Evolutionary conservation across 2,797 vertebrate genomes (phyloP).

Genomic region (Nannoperca obscura): DNA sequence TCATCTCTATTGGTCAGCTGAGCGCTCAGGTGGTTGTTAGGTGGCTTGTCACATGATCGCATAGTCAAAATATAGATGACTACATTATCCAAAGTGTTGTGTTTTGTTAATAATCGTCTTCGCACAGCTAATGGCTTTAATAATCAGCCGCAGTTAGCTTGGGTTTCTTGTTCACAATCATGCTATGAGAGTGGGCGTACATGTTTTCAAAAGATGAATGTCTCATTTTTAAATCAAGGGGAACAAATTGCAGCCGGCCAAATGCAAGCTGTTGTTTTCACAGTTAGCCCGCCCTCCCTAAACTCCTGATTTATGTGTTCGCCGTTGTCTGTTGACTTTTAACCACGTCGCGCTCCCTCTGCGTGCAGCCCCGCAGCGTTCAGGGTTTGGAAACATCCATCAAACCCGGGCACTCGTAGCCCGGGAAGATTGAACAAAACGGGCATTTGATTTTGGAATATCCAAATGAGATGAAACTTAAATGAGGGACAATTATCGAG

Average conservation of each 20-base stretch:
- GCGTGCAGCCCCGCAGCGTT: not conserved
- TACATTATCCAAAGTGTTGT: conserved; percentile 31
- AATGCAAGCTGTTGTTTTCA: conserved; percentile 24
- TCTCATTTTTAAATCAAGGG: conserved; percentile 31
- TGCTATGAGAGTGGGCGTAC: not conserved
- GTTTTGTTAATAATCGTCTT: conserved; percentile 38
- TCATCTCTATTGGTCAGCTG: not conserved
- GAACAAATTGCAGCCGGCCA: conserved; percentile 15
- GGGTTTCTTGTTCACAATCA: not conserved
- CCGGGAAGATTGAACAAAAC: conserved; percentile 2
- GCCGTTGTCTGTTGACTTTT: conserved; percentile 44
- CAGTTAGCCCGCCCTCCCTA: not conserved
- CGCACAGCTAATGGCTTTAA: conserved; percentile 21
- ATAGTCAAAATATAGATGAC: conserved; percentile 35
- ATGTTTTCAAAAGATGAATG: conserved; percentile 27
- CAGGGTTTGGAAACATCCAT: conserved; percentile 45
- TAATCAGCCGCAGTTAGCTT: conserved; percentile 19
- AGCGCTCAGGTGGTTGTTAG: conserved; percentile 22
- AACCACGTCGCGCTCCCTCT: not conserved
- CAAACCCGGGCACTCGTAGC: conserved; percentile 31
- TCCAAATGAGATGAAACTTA: conserved; percentile 69
- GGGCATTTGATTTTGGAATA: conserved; percentile 44
- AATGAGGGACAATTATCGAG: conserved; percentile 68
- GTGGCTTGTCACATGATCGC: conserved; percentile 1
- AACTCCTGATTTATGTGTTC: conserved; percentile 34